phyloP scores from a whole-genome alignment of 2,113 vertebrate species.

The Phoxinus phoxinus region DNA sequence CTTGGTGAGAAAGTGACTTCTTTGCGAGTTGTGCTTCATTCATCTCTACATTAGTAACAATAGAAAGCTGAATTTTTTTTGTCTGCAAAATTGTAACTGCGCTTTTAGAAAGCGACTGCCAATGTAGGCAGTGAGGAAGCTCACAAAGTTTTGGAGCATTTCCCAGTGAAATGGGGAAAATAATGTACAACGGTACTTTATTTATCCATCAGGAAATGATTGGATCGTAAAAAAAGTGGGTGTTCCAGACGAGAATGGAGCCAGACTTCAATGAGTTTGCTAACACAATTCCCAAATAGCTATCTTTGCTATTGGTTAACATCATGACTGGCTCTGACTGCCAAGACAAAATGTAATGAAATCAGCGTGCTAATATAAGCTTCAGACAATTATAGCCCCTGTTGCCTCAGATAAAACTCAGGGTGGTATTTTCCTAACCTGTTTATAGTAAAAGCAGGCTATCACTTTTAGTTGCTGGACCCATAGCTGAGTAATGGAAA shows the following conservation, averaged over 20 bases:
- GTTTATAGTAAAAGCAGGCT: slow-evolving; percentile 3
- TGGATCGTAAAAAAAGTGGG: background rate
- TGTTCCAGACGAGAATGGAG: background rate
- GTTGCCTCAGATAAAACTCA: slow-evolving; percentile 4
- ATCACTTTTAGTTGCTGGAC: background rate
- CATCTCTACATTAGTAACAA: background rate
- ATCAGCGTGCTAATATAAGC: slow-evolving; percentile 7
- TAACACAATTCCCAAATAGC: slow-evolving; percentile 5
- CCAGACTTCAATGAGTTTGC: background rate
- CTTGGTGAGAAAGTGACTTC: background rate
- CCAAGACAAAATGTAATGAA: background rate
- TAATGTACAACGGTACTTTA: background rate
- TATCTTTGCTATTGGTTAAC: background rate
- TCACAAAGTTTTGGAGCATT: background rate
- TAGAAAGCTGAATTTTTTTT: background rate
- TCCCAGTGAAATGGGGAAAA: background rate
- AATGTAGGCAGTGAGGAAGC: background rate
- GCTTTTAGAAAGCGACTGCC: background rate
- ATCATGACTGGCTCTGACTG: background rate
- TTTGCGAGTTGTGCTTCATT: background rate
- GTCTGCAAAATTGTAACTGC: background rate
- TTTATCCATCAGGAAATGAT: background rate
- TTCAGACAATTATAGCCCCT: slow-evolving; percentile 1
- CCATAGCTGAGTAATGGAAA: slow-evolving; percentile 19
- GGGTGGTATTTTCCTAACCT: slow-evolving; percentile 16